Percentiles rank a stretch among this genome's conserved stretches.
Conservation (phyloP, 2,888 invertebrate genomes). For the Stenchaetothrips biformis region DNA sequence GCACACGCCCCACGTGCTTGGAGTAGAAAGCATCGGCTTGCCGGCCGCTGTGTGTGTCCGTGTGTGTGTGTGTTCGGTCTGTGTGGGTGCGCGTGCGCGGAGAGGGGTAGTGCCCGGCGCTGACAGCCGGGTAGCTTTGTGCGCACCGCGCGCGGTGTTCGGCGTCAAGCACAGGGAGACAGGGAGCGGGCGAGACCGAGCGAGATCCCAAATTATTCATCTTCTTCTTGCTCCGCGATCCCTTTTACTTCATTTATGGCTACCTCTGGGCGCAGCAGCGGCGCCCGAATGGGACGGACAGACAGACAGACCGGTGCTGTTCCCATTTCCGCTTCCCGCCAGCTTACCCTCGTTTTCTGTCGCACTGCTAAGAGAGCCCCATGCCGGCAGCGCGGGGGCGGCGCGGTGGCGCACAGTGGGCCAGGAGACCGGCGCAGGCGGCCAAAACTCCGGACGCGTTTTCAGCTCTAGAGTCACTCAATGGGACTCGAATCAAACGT, state of each 20-base stretch:
- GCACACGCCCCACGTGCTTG: background rate
- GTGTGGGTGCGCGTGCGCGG: background rate
- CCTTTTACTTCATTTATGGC: background rate
- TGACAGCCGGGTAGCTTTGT: background rate
- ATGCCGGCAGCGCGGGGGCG: conserved; percentile 49
- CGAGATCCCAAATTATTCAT: conserved; percentile 51
- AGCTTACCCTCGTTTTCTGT: conserved; percentile 45
- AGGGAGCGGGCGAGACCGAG: conserved; percentile 34
- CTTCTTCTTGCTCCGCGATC: conserved; percentile 48
- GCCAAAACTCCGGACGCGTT: no score
- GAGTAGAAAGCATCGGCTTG: background rate
- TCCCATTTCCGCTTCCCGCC: background rate
- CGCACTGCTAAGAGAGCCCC: conserved; percentile 49
- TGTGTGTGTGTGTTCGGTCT: no score
- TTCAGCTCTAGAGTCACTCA: no score
- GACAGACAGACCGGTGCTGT: background rate
- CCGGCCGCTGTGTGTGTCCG: background rate
- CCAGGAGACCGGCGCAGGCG: no score
- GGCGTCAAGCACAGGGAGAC: conserved; percentile 35
- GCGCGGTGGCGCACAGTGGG: conserved; percentile 42
- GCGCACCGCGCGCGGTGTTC: background rate
- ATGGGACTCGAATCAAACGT: no score
- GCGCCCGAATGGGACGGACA: background rate
- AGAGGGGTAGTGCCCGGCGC: background rate
- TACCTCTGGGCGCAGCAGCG: background rate